A percentile compares a stretch with the other conserved stretches of the same genome.
These are phyloP conservation scores for Erebia palarica DNA, from an alignment of 2,888 invertebrate genomes.

Conservation along the genomic window DNA sequence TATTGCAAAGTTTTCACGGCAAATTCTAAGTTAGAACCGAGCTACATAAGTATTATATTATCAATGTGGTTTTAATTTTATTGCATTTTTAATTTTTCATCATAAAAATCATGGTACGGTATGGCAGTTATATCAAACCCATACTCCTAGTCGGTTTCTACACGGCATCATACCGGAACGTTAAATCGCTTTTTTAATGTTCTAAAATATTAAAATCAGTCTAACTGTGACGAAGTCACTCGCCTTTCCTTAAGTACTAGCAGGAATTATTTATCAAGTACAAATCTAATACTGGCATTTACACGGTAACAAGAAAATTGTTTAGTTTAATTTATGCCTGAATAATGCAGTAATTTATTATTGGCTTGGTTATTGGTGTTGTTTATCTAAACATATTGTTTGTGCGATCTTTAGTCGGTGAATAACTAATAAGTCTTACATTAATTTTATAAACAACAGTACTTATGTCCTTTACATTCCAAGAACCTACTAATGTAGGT, in stretches of 20 bases:
- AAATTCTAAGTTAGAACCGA: neutral
- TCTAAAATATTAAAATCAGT: neutral
- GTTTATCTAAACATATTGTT: constrained; percentile 29
- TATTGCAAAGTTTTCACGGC: neutral
- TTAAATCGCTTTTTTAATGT: too few relatives aligned
- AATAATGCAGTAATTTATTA: constrained; percentile 25
- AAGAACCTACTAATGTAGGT: constrained; percentile 24
- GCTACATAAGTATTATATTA: neutral
- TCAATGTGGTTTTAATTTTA: too few relatives aligned
- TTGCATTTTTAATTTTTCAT: too few relatives aligned
- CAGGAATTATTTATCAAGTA: constrained; percentile 7
- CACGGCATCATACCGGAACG: too few relatives aligned
- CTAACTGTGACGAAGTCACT: neutral
- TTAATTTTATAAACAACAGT: constrained; percentile 21
- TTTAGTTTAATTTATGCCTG: constrained; percentile 22
- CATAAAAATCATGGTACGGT: too few relatives aligned
- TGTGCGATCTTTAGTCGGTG: constrained; percentile 23
- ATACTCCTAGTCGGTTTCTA: too few relatives aligned
- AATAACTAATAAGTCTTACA: constrained; percentile 30
- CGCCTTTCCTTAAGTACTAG: neutral
- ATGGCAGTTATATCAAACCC: too few relatives aligned
- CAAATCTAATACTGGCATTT: constrained; percentile 17
- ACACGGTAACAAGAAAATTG: constrained; percentile 21
- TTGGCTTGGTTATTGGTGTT: constrained; percentile 12
- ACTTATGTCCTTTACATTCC: constrained; percentile 34